Conservation (phyloP, 2,888 invertebrate genomes). For the Gari tellinella region DNA sequence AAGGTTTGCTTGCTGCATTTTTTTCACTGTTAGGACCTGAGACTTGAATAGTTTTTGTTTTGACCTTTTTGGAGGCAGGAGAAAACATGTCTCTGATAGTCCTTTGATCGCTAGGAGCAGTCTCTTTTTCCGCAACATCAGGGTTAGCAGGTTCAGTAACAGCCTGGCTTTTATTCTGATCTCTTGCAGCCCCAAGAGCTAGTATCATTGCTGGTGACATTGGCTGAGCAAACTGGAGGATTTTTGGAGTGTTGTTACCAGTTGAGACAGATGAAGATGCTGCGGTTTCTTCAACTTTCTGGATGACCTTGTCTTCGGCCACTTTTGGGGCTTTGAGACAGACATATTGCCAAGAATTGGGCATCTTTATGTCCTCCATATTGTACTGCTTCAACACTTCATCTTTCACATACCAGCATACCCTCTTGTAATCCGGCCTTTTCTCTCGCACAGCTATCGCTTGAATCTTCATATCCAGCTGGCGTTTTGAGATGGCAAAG, state of each 20-base stretch:
- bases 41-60: not conserved
- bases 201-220: conserved; percentile 67
- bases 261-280: conserved; percentile 9
- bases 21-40: not conserved
- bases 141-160: conserved; percentile 10
- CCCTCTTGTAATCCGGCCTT: conserved; percentile 86
- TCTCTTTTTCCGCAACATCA: conserved; percentile 12
- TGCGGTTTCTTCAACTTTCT: conserved; percentile 10
- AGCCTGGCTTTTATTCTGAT: conserved; percentile 22
- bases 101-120: conserved; percentile 32
- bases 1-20: not conserved
- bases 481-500: conserved; percentile 79
- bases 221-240: conserved; percentile 67
- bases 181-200: conserved; percentile 46
- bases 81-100: conserved; percentile 54
- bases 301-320: conserved; percentile 29
- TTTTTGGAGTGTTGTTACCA: conserved; percentile 60
- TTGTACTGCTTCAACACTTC: conserved; percentile 87
- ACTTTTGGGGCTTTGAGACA: conserved; percentile 53
- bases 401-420: conserved; percentile 89
- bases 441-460: conserved; percentile 88
- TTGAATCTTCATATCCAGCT: conserved; percentile 85
- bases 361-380: conserved; percentile 85
- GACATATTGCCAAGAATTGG: conserved; percentile 87
- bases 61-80: conserved; percentile 9